Conservation (phyloP, 1,140 invertebrate species). For the Drosophila insularis region DNA sequence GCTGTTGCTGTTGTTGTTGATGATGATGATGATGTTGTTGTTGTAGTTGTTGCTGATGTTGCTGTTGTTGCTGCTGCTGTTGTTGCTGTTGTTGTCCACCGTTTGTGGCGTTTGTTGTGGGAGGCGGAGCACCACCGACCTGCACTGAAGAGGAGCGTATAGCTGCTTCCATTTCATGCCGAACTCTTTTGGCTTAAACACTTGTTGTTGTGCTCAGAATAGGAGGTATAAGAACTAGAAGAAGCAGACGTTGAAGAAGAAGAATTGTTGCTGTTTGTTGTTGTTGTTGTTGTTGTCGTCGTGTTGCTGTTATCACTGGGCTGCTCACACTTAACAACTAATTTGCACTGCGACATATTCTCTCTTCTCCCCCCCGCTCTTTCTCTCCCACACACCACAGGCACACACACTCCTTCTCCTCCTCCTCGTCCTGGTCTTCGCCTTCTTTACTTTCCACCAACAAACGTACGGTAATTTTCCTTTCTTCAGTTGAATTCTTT, state of each 20-base stretch:
- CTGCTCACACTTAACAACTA: slow-evolving; percentile 15
- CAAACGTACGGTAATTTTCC: not conserved
- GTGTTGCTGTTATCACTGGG: slow-evolving; percentile 39
- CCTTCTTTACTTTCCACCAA: not conserved
- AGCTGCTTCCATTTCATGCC: slow-evolving; percentile 83
- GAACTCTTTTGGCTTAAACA: slow-evolving; percentile 81
- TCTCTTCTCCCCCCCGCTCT: slow-evolving; percentile 16
- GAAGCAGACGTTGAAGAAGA: not conserved
- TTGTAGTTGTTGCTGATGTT: slow-evolving; percentile 57
- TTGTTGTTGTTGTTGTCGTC: slow-evolving; percentile 31
- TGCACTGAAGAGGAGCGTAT: slow-evolving; percentile 83
- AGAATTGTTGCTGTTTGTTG: slow-evolving; percentile 18
- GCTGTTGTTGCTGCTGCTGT: slow-evolving; percentile 63
- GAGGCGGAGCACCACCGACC: slow-evolving; percentile 82
- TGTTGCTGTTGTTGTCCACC: slow-evolving; percentile 66
- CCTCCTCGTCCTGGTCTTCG: too few species aligned
- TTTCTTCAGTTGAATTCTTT: not conserved
- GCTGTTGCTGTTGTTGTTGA: slow-evolving; percentile 45
- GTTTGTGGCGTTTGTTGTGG: slow-evolving; percentile 73
- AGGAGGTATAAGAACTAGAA: slow-evolving; percentile 24
- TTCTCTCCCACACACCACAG: not conserved
- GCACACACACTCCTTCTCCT: not conserved
- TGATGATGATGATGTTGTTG: slow-evolving; percentile 45
- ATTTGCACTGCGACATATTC: slow-evolving; percentile 37
- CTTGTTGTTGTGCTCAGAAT: slow-evolving; percentile 76